Percentiles rank a stretch among this genome's conserved stretches.
phyloP scores from a whole-genome alignment of 2,888 invertebrate genomes.

The Scaptodrosophila latifasciaeformis region DNA sequence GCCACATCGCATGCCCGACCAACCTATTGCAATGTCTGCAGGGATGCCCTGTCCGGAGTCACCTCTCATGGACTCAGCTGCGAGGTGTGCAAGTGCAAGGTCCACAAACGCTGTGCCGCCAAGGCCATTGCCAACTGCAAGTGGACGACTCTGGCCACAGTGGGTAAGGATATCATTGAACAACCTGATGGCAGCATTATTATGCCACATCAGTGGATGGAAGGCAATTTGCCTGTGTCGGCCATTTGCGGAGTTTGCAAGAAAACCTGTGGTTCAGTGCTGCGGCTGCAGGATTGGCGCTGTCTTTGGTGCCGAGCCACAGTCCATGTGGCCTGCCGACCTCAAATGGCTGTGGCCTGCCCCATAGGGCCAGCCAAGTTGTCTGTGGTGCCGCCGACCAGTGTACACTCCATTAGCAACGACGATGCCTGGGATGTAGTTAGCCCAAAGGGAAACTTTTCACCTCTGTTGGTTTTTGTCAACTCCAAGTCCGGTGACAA shows the following conservation, averaged over 20 bases:
- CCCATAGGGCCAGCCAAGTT: slow-evolving; percentile 91
- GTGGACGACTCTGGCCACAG: slow-evolving; percentile 96
- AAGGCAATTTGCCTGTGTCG: slow-evolving; percentile 96
- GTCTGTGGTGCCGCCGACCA: slow-evolving; percentile 95
- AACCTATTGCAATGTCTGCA: slow-evolving; percentile 97
- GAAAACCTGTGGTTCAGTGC: slow-evolving; percentile 96
- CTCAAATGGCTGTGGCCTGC: slow-evolving; percentile 85
- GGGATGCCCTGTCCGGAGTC: slow-evolving; percentile 93
- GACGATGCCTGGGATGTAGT: slow-evolving; percentile 95
- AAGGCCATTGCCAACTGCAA: slow-evolving; percentile 96
- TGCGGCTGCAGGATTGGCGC: slow-evolving; percentile 95
- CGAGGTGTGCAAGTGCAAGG: slow-evolving; percentile 98
- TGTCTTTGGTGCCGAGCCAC: slow-evolving; percentile 97
- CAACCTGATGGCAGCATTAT: slow-evolving; percentile 92
- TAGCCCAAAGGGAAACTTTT: slow-evolving; percentile 78
- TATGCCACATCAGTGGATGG: slow-evolving; percentile 99
- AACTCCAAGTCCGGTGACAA: slow-evolving; percentile 99
- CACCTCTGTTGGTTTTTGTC: slow-evolving; percentile 95
- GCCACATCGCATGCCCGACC: slow-evolving; percentile 95
- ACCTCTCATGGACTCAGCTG: slow-evolving; percentile 97
- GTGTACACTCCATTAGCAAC: slow-evolving; percentile 90
- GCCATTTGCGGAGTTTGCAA: slow-evolving; percentile 95
- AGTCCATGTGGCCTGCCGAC: slow-evolving; percentile 93
- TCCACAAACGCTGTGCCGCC: slow-evolving; percentile 95
- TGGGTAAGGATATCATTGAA: slow-evolving; percentile 96